Evolutionary conservation across 2,797 vertebrate species (phyloP).

Genomic region (Fistularia tabacaria): DNA sequence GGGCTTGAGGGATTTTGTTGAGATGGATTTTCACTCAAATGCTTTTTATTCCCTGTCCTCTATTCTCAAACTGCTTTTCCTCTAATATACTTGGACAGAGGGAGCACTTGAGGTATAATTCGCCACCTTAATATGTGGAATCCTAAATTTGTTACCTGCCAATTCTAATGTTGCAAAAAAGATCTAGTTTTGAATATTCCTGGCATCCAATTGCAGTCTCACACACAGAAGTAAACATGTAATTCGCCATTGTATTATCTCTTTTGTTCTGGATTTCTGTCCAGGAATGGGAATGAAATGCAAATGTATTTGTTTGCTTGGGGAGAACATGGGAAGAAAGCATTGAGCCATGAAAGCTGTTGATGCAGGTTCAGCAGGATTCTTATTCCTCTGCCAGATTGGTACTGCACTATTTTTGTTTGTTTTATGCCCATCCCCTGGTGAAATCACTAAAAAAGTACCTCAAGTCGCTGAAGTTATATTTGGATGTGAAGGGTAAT

Average conservation of each 20-base stretch:
- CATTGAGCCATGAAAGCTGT: conserved; percentile 53
- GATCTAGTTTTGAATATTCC: conserved; percentile 29
- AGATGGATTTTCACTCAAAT: conserved; percentile 59
- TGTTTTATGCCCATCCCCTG: background rate
- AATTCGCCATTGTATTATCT: conserved; percentile 30
- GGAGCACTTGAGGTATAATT: conserved; percentile 47
- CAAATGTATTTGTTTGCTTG: conserved; percentile 61
- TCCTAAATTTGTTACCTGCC: conserved; percentile 32
- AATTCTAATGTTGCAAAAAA: conserved; percentile 34
- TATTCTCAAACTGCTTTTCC: conserved; percentile 47
- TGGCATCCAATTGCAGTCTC: conserved; percentile 1
- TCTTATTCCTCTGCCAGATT: conserved; percentile 44
- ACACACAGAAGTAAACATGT: background rate
- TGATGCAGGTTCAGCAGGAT: conserved; percentile 40
- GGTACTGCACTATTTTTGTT: conserved; percentile 33
- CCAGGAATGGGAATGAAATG: conserved; percentile 51
- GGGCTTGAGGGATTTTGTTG: conserved; percentile 59
- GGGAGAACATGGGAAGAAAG: conserved; percentile 38
- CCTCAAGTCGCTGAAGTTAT: conserved; percentile 11
- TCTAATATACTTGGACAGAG: conserved; percentile 52
- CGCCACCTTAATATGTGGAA: conserved; percentile 19
- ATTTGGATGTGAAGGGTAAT: conserved; percentile 35
- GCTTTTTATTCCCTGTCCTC: conserved; percentile 59
- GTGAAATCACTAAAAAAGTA: conserved; percentile 7
- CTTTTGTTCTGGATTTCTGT: conserved; percentile 42